Evolutionary conservation across 2,113 vertebrate species (phyloP).

Genomic region (Cercocebus atys): DNA sequence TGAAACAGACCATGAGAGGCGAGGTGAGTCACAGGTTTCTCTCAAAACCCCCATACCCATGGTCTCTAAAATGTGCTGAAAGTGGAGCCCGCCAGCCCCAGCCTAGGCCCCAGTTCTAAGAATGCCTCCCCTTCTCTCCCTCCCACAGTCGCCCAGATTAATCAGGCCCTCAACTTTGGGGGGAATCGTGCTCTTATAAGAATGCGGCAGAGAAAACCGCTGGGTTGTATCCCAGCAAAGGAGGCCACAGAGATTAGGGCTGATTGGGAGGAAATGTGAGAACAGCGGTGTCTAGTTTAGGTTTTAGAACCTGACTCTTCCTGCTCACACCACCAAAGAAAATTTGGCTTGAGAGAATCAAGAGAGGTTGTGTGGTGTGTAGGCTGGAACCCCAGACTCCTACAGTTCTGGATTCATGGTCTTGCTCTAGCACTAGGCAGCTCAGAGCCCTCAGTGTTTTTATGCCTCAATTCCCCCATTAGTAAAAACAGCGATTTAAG

Average conservation of each 20-base stretch:
- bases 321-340: not conserved
- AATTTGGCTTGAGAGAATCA: not conserved
- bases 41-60: not conserved
- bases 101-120: conserved; percentile 23
- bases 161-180: not conserved
- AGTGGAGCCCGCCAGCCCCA: not conserved
- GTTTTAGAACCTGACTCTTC: conserved; percentile 10
- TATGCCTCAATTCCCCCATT: not conserved
- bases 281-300: not conserved
- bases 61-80: conserved; percentile 36
- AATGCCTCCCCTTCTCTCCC: not conserved
- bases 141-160: conserved; percentile 39
- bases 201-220: conserved; percentile 20
- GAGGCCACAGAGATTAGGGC: not conserved
- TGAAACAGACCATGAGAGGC: not conserved
- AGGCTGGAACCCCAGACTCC: not conserved
- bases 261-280: conserved; percentile 24
- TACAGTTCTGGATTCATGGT: not conserved
- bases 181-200: not conserved
- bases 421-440: fast-evolving
- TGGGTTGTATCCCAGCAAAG: not conserved
- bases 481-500: not conserved
- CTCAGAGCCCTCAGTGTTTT: not conserved
- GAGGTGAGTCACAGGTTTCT: conserved; percentile 50
- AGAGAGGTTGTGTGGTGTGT: not conserved